phyloP scores from a whole-genome alignment of 2,797 vertebrate species.

The Etheostoma perlongum region DNA sequence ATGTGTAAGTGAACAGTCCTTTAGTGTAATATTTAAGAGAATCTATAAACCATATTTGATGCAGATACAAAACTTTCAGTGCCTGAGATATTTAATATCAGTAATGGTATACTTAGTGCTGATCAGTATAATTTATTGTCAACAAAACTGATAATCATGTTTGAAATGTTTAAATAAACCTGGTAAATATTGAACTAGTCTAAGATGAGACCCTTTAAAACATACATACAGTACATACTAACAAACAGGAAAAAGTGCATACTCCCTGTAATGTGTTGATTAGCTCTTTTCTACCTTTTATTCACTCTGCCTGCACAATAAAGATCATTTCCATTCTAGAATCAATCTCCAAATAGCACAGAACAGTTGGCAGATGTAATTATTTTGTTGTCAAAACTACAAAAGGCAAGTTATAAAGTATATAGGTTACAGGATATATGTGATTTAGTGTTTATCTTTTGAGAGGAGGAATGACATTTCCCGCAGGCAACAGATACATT shows the following conservation, averaged over 20 bases:
- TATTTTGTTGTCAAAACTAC: not conserved
- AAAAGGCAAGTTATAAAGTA: not conserved
- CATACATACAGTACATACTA: not conserved
- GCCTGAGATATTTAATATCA: not conserved
- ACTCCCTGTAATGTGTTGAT: not conserved
- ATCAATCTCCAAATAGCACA: not conserved
- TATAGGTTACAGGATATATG: not conserved
- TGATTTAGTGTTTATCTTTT: not conserved
- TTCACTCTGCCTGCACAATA: not conserved
- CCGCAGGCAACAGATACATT: not conserved
- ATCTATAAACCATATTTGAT: not conserved
- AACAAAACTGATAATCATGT: not conserved
- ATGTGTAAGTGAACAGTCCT: not conserved
- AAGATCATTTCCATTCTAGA: not conserved
- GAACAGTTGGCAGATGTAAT: not conserved
- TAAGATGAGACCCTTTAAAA: not conserved
- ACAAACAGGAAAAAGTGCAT: not conserved
- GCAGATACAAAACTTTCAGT: not conserved
- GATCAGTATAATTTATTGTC: not conserved
- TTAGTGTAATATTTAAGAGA: not conserved
- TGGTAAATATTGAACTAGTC: not conserved
- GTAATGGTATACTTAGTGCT: not conserved
- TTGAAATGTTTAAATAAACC: not conserved
- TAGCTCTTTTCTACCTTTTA: not conserved
- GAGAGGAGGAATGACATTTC: conserved; percentile 8